A percentile compares a stretch with the other conserved stretches of the same genome.
Evolutionary conservation across 1,140 invertebrate species (phyloP).

Genomic region (Brachionus manjavacas): DNA sequence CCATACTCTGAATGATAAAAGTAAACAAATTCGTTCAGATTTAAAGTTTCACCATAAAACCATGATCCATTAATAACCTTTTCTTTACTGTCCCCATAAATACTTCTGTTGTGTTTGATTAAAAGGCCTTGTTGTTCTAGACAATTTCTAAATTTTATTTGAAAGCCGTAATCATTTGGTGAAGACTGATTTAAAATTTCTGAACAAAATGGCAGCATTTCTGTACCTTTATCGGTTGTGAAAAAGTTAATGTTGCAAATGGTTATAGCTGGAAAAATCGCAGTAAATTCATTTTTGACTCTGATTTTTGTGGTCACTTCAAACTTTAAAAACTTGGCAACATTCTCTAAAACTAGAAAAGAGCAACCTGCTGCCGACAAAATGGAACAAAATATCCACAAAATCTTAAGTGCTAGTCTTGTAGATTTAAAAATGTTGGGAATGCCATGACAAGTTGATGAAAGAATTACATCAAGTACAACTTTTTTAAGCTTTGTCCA

Average conservation of each 20-base stretch:
- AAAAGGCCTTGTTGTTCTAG: not conserved
- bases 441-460: conserved; percentile 26
- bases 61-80: too few species aligned
- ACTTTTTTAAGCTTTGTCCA: not conserved
- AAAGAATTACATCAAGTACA: not conserved
- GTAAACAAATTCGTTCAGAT: too few species aligned
- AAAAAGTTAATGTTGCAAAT: conserved; percentile 19
- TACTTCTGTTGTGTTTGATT: not conserved
- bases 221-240: not conserved
- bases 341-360: not conserved
- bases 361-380: not conserved
- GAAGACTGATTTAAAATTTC: not conserved
- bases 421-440: conserved; percentile 1
- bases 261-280: not conserved
- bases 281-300: not conserved
- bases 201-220: not conserved
- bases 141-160: not conserved
- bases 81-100: too few species aligned
- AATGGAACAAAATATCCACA: not conserved
- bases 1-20: not conserved
- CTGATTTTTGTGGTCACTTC: not conserved
- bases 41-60: too few species aligned
- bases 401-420: not conserved
- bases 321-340: not conserved
- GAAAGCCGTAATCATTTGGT: not conserved